These are phyloP conservation scores for Paramormyrops kingsleyae DNA, from an alignment of 2,113 vertebrate genomes.

Conservation along the genomic window DNA sequence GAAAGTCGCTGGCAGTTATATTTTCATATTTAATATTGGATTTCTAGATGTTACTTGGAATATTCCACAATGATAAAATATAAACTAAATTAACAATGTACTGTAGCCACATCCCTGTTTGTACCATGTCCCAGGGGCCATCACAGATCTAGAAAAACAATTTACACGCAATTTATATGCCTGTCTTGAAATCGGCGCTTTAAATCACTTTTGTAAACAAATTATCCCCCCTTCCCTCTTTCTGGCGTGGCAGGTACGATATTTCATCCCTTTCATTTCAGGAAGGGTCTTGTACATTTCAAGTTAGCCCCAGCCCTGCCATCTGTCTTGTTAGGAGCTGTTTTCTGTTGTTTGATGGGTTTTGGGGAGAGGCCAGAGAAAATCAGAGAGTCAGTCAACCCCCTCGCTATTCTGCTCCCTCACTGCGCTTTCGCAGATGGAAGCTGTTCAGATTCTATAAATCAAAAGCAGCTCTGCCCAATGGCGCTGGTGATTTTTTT, in stretches of 20 bases:
- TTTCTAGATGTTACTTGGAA: neutral
- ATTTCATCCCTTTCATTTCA: constrained; percentile 13
- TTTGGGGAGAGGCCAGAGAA: constrained; percentile 1
- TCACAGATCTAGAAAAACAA: neutral
- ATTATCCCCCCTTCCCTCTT: neutral
- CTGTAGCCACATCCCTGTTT: neutral
- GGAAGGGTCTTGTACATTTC: constrained; percentile 9
- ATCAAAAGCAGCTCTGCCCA: neutral
- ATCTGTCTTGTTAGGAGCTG: constrained; percentile 15
- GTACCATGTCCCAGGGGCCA: neutral
- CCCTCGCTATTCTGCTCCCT: neutral
- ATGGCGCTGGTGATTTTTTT: neutral
- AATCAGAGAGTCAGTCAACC: neutral
- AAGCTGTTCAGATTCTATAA: neutral
- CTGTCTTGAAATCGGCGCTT: neutral
- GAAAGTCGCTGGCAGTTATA: neutral
- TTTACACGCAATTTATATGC: constrained; percentile 7
- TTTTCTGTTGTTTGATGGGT: constrained; percentile 12
- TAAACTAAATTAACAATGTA: neutral
- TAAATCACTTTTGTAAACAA: constrained; percentile 22
- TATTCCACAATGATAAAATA: neutral
- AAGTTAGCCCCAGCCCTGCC: neutral
- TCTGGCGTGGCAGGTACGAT: neutral
- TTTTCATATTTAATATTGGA: neutral
- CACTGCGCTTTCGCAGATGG: neutral